A percentile compares a stretch with the other conserved stretches of the same genome.
Conservation (phyloP, 2,113 vertebrate species). For the Climacteris rufus region DNA sequence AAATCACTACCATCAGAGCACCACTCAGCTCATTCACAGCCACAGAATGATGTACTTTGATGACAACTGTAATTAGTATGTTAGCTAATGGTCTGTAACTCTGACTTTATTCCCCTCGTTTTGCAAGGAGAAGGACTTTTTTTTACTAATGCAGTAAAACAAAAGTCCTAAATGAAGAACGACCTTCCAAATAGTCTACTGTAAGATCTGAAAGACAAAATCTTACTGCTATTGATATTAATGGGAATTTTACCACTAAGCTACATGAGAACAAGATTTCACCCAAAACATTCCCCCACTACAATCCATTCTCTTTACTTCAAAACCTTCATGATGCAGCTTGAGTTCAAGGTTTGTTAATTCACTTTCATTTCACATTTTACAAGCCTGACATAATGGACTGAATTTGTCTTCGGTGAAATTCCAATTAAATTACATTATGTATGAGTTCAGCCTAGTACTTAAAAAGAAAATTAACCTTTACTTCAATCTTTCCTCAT, state of each 20-base stretch:
- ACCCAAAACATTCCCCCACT: neutral
- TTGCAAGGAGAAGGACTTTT: neutral
- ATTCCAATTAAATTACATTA: slow-evolving; percentile 43
- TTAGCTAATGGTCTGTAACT: neutral
- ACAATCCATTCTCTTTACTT: neutral
- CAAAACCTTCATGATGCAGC: neutral
- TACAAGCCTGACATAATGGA: slow-evolving; percentile 18
- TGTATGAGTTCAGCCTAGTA: neutral
- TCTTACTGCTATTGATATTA: neutral
- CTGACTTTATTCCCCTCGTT: neutral
- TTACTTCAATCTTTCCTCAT: neutral
- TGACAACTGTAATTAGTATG: neutral
- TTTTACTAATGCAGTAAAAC: neutral
- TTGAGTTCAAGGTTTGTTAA: neutral
- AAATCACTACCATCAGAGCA: neutral
- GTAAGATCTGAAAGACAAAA: neutral
- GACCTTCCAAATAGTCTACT: neutral
- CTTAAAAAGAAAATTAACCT: slow-evolving; percentile 52
- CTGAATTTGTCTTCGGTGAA: slow-evolving; percentile 27
- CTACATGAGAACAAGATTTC: neutral
- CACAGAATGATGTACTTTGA: neutral
- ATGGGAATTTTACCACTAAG: neutral
- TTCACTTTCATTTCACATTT: slow-evolving; percentile 19
- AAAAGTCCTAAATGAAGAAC: neutral
- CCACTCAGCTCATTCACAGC: neutral